A percentile compares a stretch with the other conserved stretches of the same genome.
phyloP scores from a whole-genome alignment of 2,113 vertebrate genomes.

The Morone saxatilis region DNA sequence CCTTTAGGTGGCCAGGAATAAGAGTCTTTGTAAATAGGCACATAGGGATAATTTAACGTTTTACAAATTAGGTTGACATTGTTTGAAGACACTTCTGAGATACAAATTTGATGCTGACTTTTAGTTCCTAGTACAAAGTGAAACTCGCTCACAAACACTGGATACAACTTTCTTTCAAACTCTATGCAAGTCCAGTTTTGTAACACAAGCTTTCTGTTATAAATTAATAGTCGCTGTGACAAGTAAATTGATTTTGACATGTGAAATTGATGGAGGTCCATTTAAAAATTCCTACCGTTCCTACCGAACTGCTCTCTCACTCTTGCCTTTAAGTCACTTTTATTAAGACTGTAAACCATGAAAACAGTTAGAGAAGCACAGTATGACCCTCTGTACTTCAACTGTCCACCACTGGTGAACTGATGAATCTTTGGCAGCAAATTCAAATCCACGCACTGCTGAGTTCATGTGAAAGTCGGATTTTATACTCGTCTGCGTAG shows the following conservation, averaged over 20 bases:
- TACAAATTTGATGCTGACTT: background rate
- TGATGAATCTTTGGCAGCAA: background rate
- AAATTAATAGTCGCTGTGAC: background rate
- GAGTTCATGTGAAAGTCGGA: slow-evolving; percentile 21
- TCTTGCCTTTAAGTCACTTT: background rate
- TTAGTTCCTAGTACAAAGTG: background rate
- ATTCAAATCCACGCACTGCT: background rate
- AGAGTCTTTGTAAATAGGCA: too few relatives aligned
- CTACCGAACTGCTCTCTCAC: background rate
- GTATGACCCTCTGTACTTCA: background rate
- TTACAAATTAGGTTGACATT: too few relatives aligned
- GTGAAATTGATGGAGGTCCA: background rate
- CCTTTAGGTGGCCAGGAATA: background rate
- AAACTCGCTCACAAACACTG: background rate
- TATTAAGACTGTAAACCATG: background rate
- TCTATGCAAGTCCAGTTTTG: background rate
- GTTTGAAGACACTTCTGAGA: too few relatives aligned
- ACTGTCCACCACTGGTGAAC: background rate
- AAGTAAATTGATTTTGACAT: background rate
- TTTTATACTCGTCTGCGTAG: slow-evolving; percentile 12
- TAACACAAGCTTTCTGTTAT: background rate
- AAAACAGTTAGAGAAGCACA: slow-evolving; percentile 11
- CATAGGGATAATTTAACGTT: too few relatives aligned
- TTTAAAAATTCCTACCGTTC: background rate
- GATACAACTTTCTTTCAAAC: background rate